Evolutionary conservation across 1,140 invertebrate species (phyloP).

Genomic region (Calliopsis andreniformis): DNA sequence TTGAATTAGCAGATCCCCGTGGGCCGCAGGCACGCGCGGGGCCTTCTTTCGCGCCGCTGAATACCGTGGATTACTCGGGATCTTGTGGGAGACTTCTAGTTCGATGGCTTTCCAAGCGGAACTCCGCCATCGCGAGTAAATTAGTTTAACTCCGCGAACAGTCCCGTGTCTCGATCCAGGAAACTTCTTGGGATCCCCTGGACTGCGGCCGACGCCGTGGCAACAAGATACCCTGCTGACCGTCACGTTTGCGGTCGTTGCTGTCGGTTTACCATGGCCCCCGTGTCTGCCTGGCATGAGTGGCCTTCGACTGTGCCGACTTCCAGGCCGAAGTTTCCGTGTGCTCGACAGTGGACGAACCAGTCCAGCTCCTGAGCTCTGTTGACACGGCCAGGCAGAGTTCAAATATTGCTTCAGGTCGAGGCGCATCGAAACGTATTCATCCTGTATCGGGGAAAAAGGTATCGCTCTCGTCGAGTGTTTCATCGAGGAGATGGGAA

Average conservation of each 20-base stretch:
- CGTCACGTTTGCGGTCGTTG: constrained; percentile 44
- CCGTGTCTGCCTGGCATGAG: constrained; percentile 6
- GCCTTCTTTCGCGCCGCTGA: constrained; percentile 15
- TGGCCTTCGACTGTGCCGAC: not conserved
- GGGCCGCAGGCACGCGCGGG: not conserved
- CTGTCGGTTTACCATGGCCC: constrained; percentile 9
- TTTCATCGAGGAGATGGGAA: no score
- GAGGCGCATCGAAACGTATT: not conserved
- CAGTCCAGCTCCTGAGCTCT: constrained; percentile 8
- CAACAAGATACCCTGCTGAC: constrained; percentile 44
- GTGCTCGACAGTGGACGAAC: not conserved
- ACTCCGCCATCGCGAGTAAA: constrained; percentile 8
- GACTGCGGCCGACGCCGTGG: constrained; percentile 4
- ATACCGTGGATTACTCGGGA: constrained; percentile 15
- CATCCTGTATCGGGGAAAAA: not conserved
- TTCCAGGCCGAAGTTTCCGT: constrained; percentile 16
- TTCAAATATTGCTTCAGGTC: constrained; percentile 21
- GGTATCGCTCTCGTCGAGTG: not conserved
- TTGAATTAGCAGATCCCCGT: constrained; percentile 13
- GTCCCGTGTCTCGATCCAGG: not conserved
- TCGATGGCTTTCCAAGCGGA: constrained; percentile 31
- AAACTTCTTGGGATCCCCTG: constrained; percentile 27
- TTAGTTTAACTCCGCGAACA: constrained; percentile 41
- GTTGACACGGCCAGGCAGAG: constrained; percentile 21
- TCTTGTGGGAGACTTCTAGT: constrained; percentile 33